Conservation (phyloP, 2,888 invertebrate genomes). For the Laothoe populi region DNA sequence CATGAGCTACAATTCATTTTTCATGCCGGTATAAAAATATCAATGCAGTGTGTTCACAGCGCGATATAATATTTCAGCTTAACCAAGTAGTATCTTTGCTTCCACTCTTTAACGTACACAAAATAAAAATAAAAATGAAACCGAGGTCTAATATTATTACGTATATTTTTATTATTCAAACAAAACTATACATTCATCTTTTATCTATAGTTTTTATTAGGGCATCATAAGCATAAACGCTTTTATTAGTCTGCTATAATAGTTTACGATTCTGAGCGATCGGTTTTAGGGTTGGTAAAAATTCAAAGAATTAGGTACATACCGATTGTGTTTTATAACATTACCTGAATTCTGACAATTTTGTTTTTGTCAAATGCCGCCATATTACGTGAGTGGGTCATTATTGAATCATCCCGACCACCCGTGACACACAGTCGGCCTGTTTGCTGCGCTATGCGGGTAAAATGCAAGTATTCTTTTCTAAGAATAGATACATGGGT, state of each 20-base stretch:
- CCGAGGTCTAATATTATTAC: too few relatives aligned
- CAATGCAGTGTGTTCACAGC: too few relatives aligned
- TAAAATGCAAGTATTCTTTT: conserved; percentile 28
- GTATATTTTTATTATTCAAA: not conserved
- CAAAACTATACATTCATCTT: not conserved
- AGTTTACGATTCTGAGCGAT: conserved; percentile 52
- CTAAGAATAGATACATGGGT: conserved; percentile 27
- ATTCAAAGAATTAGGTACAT: conserved; percentile 55
- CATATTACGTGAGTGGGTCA: conserved; percentile 68
- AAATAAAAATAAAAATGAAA: too few relatives aligned
- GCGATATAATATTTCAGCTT: too few relatives aligned
- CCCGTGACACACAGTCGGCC: conserved; percentile 68
- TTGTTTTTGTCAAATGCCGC: conserved; percentile 66
- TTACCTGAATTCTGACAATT: conserved; percentile 64
- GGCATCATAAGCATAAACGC: conserved; percentile 24
- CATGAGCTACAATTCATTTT: too few relatives aligned
- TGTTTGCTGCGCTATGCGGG: conserved; percentile 52
- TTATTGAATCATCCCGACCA: conserved; percentile 78
- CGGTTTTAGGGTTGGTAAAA: conserved; percentile 52
- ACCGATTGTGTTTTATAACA: conserved; percentile 58
- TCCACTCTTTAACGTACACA: too few relatives aligned
- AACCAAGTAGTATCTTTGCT: too few relatives aligned
- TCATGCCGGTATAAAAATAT: too few relatives aligned
- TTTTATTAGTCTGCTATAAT: conserved; percentile 57
- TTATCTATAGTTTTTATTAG: not conserved